These are phyloP conservation scores for Centruroides sculpturatus DNA, from an alignment of 1,140 invertebrate species.

Conservation along the genomic window DNA sequence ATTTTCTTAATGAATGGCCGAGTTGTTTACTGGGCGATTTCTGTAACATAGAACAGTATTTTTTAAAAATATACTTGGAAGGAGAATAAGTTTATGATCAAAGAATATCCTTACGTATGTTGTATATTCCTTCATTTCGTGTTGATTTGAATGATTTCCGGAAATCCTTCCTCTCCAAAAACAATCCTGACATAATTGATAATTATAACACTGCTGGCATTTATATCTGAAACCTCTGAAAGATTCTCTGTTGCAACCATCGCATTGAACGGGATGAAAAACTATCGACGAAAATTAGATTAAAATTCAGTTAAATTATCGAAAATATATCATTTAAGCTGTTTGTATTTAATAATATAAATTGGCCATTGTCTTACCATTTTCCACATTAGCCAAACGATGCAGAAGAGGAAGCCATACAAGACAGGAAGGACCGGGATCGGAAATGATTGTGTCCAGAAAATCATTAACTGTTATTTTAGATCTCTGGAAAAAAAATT, in stretches of 20 bases:
- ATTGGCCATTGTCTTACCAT: slow-evolving; percentile 36
- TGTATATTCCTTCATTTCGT: slow-evolving; percentile 16
- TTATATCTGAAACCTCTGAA: slow-evolving; percentile 93
- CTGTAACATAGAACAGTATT: slow-evolving; percentile 19
- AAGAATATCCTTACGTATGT: slow-evolving; percentile 7
- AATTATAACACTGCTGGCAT: slow-evolving; percentile 91
- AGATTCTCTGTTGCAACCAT: slow-evolving; percentile 54
- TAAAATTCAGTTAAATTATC: neutral
- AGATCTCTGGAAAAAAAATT: too few relatives aligned
- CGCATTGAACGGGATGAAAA: slow-evolving; percentile 34
- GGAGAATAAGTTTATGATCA: too few relatives aligned
- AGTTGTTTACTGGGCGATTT: slow-evolving; percentile 47
- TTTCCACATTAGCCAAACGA: slow-evolving; percentile 28
- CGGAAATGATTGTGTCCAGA: slow-evolving; percentile 10
- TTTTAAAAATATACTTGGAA: too few relatives aligned
- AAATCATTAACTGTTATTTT: slow-evolving; percentile 11
- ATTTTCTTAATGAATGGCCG: slow-evolving; percentile 86
- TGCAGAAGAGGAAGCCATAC: slow-evolving; percentile 17
- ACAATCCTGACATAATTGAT: slow-evolving; percentile 96
- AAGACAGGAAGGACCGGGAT: slow-evolving; percentile 16
- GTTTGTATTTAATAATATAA: too few relatives aligned
- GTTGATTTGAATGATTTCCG: slow-evolving; percentile 27
- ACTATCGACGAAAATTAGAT: slow-evolving; percentile 9
- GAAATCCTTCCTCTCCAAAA: slow-evolving; percentile 92
- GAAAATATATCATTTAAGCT: too few relatives aligned